These are phyloP conservation scores for Cyrtorhinus lividipennis DNA, from an alignment of 1,140 invertebrate genomes.

Conservation along the genomic window DNA sequence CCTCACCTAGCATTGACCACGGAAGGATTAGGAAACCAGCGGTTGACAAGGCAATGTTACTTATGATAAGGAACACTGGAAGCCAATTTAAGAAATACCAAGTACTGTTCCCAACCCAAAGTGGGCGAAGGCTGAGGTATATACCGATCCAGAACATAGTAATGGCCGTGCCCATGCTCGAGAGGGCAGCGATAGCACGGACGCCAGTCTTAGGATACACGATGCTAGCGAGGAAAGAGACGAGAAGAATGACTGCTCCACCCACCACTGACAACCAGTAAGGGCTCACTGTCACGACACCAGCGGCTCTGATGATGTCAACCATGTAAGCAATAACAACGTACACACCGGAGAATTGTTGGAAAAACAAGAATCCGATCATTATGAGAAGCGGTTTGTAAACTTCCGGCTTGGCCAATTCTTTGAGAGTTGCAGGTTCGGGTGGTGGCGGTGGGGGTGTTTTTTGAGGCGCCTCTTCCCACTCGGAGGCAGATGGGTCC, in stretches of 20 bases:
- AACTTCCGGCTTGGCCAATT: slow-evolving; percentile 24
- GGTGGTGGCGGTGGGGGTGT: not conserved
- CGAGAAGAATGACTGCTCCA: slow-evolving; percentile 37
- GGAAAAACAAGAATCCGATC: slow-evolving; percentile 36
- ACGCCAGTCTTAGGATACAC: slow-evolving; percentile 40
- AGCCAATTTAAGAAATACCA: slow-evolving; percentile 31
- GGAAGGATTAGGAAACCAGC: slow-evolving; percentile 44
- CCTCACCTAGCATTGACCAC: slow-evolving; percentile 43
- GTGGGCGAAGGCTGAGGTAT: slow-evolving; percentile 27
- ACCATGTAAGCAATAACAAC: slow-evolving; percentile 54
- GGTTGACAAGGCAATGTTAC: slow-evolving; percentile 37
- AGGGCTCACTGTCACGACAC: slow-evolving; percentile 30
- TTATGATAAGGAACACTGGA: slow-evolving; percentile 34
- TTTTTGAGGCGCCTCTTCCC: not conserved
- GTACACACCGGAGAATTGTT: slow-evolving; percentile 44
- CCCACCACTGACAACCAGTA: slow-evolving; percentile 31
- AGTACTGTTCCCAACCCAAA: not conserved
- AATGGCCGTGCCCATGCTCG: slow-evolving; percentile 38
- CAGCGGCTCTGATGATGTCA: slow-evolving; percentile 37
- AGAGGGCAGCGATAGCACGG: slow-evolving; percentile 34
- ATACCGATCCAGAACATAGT: slow-evolving; percentile 37
- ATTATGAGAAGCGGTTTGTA: slow-evolving; percentile 38
- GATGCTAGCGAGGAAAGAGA: slow-evolving; percentile 34
- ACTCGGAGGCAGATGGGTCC: slow-evolving; percentile 9
- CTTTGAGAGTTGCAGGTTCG: slow-evolving; percentile 17